Evolutionary conservation across 2,797 vertebrate genomes (phyloP).

Genomic region (Meda fulgida): DNA sequence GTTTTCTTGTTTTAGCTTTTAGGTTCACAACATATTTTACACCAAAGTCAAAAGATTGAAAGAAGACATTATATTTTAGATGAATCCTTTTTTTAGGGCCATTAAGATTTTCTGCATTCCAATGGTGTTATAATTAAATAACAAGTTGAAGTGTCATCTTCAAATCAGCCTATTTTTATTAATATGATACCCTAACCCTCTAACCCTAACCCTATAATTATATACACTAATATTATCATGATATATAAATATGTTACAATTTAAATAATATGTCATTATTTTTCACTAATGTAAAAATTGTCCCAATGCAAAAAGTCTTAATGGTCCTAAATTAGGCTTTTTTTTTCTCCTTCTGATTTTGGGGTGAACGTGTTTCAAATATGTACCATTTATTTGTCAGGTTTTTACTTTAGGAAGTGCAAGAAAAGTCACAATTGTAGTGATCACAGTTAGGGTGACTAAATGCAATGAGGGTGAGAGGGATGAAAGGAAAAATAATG

Average conservation of each 20-base stretch:
- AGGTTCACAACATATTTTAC: background rate
- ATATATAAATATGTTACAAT: background rate
- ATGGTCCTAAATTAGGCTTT: background rate
- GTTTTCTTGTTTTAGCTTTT: background rate
- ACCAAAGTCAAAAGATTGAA: background rate
- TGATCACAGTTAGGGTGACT: background rate
- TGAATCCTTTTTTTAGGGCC: background rate
- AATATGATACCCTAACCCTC: too few relatives aligned
- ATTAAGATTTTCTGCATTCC: background rate
- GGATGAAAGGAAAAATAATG: background rate
- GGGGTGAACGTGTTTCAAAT: background rate
- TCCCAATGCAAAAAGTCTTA: background rate
- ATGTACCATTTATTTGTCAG: background rate
- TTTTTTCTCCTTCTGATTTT: background rate
- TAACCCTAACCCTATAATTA: too few relatives aligned
- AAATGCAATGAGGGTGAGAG: background rate
- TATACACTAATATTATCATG: background rate
- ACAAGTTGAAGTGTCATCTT: too few relatives aligned
- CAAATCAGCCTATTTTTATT: background rate
- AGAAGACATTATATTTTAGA: background rate
- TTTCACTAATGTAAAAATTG: background rate
- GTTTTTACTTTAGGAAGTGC: background rate
- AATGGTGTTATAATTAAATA: background rate
- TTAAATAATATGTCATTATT: background rate
- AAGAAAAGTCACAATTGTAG: background rate